Conservation (phyloP, 35 echinoderm and acorn worm genomes). For the Anneissia japonica region DNA sequence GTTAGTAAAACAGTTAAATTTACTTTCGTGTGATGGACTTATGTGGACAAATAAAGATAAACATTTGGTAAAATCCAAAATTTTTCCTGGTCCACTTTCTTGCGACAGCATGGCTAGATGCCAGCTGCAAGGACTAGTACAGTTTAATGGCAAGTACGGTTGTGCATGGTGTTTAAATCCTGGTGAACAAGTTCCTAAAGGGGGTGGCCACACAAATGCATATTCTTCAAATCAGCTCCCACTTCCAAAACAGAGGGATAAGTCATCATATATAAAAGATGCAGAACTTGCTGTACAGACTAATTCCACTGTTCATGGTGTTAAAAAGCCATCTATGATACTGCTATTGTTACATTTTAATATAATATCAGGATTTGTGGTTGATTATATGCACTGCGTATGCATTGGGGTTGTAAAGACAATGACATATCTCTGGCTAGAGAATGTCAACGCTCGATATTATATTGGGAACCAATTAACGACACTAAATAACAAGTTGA, state of each 20-base stretch:
- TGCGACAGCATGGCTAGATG: conserved; percentile 29
- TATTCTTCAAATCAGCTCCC: neutral
- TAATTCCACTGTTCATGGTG: neutral
- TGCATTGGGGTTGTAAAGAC: conserved; percentile 14
- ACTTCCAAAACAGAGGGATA: neutral
- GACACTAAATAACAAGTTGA: no score
- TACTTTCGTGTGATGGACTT: neutral
- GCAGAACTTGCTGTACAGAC: neutral
- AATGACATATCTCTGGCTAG: neutral
- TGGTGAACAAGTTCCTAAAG: conserved; percentile 14
- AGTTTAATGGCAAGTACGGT: conserved; percentile 31
- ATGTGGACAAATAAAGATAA: neutral
- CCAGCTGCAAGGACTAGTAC: conserved; percentile 5
- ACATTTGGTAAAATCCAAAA: neutral
- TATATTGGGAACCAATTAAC: neutral
- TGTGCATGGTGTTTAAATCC: conserved; percentile 36
- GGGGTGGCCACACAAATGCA: conserved; percentile 2
- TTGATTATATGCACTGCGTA: conserved; percentile 10
- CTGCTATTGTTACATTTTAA: conserved; percentile 6
- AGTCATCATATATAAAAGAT: neutral
- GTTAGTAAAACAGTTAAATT: neutral
- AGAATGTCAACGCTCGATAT: neutral
- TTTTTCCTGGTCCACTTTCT: neutral
- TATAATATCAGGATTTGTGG: neutral
- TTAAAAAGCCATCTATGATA: neutral